These are phyloP conservation scores for Taxidea taxus DNA, from an alignment of 2,113 vertebrate species.

Conservation along the genomic window DNA sequence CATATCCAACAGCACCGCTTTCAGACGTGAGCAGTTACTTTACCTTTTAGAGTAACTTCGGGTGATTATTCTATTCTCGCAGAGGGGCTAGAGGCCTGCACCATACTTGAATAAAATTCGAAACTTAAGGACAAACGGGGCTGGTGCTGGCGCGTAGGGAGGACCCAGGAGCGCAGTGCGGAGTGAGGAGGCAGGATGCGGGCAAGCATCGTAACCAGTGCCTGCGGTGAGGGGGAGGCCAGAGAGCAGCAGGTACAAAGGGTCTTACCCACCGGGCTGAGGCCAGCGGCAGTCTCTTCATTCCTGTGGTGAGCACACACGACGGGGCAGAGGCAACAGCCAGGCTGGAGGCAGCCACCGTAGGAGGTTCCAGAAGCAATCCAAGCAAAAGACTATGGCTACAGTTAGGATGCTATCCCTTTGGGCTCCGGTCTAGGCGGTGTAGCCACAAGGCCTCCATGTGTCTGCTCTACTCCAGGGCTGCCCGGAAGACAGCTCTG, in stretches of 20 bases:
- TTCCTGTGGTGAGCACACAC: neutral
- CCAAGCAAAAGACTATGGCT: neutral
- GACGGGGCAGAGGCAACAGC: neutral
- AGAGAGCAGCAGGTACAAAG: neutral
- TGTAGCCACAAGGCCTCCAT: neutral
- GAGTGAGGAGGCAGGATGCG: neutral
- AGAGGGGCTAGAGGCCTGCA: neutral
- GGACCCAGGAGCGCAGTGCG: neutral
- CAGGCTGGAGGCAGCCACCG: neutral
- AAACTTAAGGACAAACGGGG: neutral
- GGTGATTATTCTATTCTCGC: neutral
- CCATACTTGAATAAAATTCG: neutral
- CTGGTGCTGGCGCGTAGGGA: neutral
- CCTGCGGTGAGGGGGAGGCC: neutral
- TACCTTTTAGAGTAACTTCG: neutral
- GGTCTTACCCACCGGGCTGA: neutral
- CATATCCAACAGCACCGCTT: neutral
- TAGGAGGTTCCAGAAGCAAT: neutral
- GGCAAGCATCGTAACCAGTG: neutral
- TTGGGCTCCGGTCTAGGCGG: neutral
- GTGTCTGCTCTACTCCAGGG: neutral
- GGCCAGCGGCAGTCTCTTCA: neutral
- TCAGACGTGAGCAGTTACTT: neutral
- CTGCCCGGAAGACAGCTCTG: neutral
- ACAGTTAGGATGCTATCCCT: neutral